Conservation (phyloP, 2,888 invertebrate species). For the Atethmia centrago region DNA sequence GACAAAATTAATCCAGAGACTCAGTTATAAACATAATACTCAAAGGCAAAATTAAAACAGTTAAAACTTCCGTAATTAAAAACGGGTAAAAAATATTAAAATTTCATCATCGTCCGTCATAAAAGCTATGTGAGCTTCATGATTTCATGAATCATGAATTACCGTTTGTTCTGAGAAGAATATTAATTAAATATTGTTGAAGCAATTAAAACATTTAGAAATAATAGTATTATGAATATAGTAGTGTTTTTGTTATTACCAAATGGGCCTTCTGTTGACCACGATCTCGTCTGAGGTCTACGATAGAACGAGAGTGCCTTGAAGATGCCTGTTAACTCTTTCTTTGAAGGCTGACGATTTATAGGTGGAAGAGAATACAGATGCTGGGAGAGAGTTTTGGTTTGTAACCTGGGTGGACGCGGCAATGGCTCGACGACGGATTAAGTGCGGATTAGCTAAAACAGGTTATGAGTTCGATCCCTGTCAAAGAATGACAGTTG, state of each 20-base stretch:
- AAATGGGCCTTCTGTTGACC: background rate
- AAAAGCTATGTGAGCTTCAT: background rate
- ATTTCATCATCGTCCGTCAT: background rate
- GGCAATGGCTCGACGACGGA: background rate
- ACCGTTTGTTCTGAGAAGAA: background rate
- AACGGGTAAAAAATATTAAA: constrained; percentile 10
- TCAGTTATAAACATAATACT: background rate
- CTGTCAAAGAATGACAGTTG: no score
- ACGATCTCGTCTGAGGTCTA: background rate
- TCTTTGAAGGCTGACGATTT: no score
- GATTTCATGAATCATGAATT: constrained; percentile 10
- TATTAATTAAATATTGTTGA: constrained; percentile 21
- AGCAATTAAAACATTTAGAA: background rate
- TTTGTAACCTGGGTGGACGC: background rate
- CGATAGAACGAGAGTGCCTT: background rate
- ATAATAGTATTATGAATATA: no score
- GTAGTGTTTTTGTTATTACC: background rate
- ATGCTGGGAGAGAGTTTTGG: background rate
- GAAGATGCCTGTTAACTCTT: background rate
- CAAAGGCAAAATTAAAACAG: constrained; percentile 12
- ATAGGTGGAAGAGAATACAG: background rate
- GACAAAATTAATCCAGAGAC: background rate
- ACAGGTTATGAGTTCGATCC: background rate
- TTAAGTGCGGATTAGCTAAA: background rate
- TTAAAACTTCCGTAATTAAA: constrained; percentile 34